Evolutionary conservation across 2,113 vertebrate species (phyloP).

Genomic region (Mesitornis unicolor): DNA sequence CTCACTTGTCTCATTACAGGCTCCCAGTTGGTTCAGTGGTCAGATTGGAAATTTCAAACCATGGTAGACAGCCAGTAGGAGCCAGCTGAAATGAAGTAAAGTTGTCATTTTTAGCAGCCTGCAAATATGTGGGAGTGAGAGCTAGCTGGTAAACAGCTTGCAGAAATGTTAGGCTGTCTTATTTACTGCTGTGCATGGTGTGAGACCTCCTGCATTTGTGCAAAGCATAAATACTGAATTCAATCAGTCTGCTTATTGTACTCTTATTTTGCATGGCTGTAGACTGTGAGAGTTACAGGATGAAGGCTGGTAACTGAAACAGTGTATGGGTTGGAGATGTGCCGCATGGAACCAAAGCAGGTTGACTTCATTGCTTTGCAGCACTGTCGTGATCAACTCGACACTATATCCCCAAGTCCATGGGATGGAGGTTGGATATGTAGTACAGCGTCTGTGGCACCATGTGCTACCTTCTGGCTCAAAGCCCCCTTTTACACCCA

Average conservation of each 20-base stretch:
- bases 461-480: neutral
- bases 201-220: neutral
- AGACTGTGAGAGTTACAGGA: fast-evolving
- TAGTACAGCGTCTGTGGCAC: neutral
- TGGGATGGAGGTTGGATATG: neutral
- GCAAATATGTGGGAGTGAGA: neutral
- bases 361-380: neutral
- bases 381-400: neutral
- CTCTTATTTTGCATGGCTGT: neutral
- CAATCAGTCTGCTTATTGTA: neutral
- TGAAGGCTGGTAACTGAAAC: neutral
- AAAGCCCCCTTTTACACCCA: neutral
- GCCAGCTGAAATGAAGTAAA: neutral
- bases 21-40: neutral
- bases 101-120: neutral
- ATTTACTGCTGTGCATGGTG: neutral
- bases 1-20: neutral
- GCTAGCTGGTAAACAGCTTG: neutral
- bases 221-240: neutral
- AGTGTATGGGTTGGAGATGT: too few species aligned
- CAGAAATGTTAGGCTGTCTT: neutral
- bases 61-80: neutral
- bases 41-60: neutral
- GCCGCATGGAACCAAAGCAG: neutral
- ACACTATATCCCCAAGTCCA: fast-evolving